Percentiles rank a stretch among this genome's conserved stretches.
phyloP scores from a whole-genome alignment of 2,113 vertebrate genomes.

The Thamnophis sirtalis region DNA sequence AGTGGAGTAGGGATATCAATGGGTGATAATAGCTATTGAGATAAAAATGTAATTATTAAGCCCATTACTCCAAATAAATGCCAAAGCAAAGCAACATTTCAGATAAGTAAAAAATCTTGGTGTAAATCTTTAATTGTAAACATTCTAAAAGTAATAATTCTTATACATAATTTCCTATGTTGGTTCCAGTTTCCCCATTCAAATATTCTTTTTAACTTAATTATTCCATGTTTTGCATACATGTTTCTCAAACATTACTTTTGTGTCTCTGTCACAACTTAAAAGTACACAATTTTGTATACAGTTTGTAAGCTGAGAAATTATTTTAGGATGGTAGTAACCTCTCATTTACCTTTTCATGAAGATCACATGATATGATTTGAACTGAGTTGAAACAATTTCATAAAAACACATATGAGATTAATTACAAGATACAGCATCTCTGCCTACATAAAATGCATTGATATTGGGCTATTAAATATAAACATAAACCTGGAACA shows the following conservation, averaged over 20 bases:
- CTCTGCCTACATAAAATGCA: neutral
- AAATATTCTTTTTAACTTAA: neutral
- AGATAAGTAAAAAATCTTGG: neutral
- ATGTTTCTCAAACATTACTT: neutral
- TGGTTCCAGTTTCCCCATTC: neutral
- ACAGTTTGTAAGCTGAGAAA: neutral
- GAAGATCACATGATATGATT: neutral
- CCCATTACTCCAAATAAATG: neutral
- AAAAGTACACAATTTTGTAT: neutral
- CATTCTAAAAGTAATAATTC: neutral
- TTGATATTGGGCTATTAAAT: neutral
- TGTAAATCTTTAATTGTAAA: neutral
- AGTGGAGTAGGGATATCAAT: neutral
- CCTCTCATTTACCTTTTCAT: neutral
- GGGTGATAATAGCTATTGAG: neutral
- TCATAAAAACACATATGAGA: neutral
- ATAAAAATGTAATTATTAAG: neutral
- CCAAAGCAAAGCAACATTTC: neutral
- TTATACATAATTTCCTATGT: neutral
- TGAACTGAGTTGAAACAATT: neutral
- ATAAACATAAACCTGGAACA: neutral
- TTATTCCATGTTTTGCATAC: neutral
- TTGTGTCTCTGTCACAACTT: neutral
- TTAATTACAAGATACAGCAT: neutral
- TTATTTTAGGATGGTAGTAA: neutral